Percentiles rank a stretch among this genome's conserved stretches.
Evolutionary conservation across 2,113 vertebrate species (phyloP).

Genomic region (Alethe castanea): DNA sequence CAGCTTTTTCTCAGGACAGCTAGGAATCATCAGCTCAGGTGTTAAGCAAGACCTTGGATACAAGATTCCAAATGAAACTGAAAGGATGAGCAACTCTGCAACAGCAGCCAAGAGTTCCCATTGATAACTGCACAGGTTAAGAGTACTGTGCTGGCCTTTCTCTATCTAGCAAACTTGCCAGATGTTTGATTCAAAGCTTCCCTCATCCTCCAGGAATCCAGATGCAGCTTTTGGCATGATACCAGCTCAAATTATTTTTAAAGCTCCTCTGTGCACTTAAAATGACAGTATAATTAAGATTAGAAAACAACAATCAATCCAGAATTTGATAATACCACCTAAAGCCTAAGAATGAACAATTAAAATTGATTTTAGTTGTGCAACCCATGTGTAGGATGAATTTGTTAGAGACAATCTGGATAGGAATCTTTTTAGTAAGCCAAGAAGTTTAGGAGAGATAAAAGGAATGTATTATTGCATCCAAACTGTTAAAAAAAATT

Average conservation of each 20-base stretch:
- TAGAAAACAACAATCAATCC: background rate
- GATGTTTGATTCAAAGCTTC: conserved; percentile 13
- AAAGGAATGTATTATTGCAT: conserved; percentile 48
- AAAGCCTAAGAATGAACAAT: background rate
- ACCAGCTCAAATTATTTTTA: background rate
- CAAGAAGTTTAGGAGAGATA: conserved; percentile 48
- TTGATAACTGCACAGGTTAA: conserved; percentile 1
- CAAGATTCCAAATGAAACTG: background rate
- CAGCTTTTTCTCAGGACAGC: background rate
- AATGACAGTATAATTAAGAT: conserved; percentile 41
- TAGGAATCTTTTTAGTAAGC: conserved; percentile 13
- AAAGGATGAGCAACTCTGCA: background rate
- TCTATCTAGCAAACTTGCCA: background rate
- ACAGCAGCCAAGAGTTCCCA: background rate
- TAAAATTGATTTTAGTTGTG: conserved; percentile 8
- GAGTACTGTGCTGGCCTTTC: background rate
- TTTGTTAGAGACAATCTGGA: conserved; percentile 31
- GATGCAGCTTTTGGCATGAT: background rate
- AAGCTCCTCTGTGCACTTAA: conserved; percentile 2
- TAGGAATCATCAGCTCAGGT: background rate
- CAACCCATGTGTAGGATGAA: conserved; percentile 18
- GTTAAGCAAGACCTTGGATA: background rate
- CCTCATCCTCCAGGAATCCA: conserved; percentile 15
- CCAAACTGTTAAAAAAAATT: conserved; percentile 29
- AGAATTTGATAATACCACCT: background rate